Percentiles rank a stretch among this genome's conserved stretches.
phyloP scores from a whole-genome alignment of 2,113 vertebrate species.

The Dinomys branickii region DNA sequence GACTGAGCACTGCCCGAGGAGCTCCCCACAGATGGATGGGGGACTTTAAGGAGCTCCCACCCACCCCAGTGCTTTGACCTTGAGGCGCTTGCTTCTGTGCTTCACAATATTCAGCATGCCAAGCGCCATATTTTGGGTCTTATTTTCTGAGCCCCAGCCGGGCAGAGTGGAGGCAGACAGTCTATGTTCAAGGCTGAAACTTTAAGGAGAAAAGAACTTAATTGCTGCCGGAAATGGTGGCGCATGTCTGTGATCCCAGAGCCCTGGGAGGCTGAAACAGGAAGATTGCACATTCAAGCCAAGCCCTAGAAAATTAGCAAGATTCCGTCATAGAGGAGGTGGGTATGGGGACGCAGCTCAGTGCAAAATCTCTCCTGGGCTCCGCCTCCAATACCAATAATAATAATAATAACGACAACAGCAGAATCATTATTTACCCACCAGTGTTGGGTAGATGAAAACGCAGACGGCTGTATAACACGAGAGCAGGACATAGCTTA shows the following conservation, averaged over 20 bases:
- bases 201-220: constrained; percentile 50
- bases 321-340: not conserved
- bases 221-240: not conserved
- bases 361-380: not conserved
- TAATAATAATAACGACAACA: not conserved
- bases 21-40: too few species aligned
- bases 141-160: not conserved
- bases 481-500: constrained; percentile 56
- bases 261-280: not conserved
- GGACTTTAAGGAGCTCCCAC: not conserved
- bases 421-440: not conserved
- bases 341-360: not conserved
- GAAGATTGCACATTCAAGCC: not conserved
- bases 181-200: not conserved
- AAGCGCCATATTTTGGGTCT: too few species aligned
- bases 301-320: not conserved
- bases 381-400: not conserved
- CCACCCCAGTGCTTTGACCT: not conserved
- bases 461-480: constrained; percentile 46
- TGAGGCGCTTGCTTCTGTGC: not conserved
- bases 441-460: constrained; percentile 63
- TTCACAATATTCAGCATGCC: too few species aligned
- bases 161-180: not conserved
- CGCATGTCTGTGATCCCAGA: not conserved
- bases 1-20: too few species aligned